Conservation (phyloP, 2,888 invertebrate genomes). For the Shargacucullia verbasci region DNA sequence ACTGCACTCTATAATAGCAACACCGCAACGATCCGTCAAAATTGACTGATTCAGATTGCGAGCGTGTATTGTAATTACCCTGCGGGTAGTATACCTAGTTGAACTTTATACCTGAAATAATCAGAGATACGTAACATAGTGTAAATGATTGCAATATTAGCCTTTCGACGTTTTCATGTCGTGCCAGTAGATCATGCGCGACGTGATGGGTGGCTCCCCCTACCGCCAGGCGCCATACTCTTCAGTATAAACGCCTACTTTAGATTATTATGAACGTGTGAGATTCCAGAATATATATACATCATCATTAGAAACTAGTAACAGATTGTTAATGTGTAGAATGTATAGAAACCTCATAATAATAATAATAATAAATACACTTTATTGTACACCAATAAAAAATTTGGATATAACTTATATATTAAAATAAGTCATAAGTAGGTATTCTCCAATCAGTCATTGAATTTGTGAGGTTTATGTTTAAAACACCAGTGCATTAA, state of each 20-base stretch:
- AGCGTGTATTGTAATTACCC: too few species aligned
- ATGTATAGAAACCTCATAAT: constrained; percentile 9
- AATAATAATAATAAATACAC: too few species aligned
- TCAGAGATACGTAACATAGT: not conserved
- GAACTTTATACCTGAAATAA: not conserved
- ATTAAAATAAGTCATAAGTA: too few species aligned
- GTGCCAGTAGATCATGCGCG: constrained; percentile 18
- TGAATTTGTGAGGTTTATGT: constrained; percentile 10
- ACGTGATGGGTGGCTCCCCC: constrained; percentile 6
- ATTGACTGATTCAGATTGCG: too few species aligned
- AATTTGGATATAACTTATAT: too few species aligned
- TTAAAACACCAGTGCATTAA: too few species aligned
- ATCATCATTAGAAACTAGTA: constrained; percentile 1
- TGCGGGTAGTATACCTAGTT: too few species aligned
- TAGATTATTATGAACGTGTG: constrained; percentile 3
- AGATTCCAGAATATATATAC: constrained; percentile 3
- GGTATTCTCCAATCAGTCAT: constrained; percentile 2
- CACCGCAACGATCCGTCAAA: too few species aligned
- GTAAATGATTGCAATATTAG: constrained; percentile 2
- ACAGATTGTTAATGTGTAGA: constrained; percentile 10
- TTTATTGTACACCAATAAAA: too few species aligned
- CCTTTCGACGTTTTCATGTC: constrained; percentile 6
- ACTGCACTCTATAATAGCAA: too few species aligned
- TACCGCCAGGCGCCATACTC: too few species aligned
- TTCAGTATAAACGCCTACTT: not conserved